phyloP scores from a whole-genome alignment of 2,797 vertebrate species.

The Hippoglossus hippoglossus region DNA sequence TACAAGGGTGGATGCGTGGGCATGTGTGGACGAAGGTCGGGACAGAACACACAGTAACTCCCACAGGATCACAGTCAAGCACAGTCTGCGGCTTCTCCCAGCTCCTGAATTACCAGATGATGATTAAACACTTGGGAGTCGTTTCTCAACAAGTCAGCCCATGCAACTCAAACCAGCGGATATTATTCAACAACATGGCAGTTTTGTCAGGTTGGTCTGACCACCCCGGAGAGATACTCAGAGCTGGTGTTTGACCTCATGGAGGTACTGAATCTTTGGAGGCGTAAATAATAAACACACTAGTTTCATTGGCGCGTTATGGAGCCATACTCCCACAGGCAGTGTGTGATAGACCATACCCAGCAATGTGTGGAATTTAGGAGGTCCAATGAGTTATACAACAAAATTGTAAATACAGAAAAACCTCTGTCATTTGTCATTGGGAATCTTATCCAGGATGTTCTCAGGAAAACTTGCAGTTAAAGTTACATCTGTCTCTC shows the following conservation, averaged over 20 bases:
- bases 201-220: slow-evolving; percentile 38
- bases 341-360: slow-evolving; percentile 17
- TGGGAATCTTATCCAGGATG: not conserved
- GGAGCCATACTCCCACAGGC: slow-evolving; percentile 25
- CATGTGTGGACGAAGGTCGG: slow-evolving; percentile 38
- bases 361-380: slow-evolving; percentile 54
- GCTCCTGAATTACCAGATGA: slow-evolving; percentile 28
- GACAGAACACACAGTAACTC: slow-evolving; percentile 44
- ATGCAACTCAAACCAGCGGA: slow-evolving; percentile 6
- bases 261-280: slow-evolving; percentile 1
- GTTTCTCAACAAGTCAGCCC: slow-evolving; percentile 14
- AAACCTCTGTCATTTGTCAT: not conserved
- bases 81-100: slow-evolving; percentile 12
- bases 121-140: slow-evolving; percentile 6
- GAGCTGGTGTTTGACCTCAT: slow-evolving; percentile 11
- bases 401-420: slow-evolving; percentile 16
- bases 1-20: slow-evolving; percentile 19
- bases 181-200: not conserved
- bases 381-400: slow-evolving; percentile 15
- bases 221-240: slow-evolving; percentile 23
- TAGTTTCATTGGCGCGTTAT: slow-evolving; percentile 10
- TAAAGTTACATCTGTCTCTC: slow-evolving; percentile 5
- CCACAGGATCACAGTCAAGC: slow-evolving; percentile 38
- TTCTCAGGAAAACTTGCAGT: slow-evolving; percentile 1
- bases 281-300: slow-evolving; percentile 11